Conservation (phyloP, 1,140 invertebrate species). For the Probaryconus sp. region DNA sequence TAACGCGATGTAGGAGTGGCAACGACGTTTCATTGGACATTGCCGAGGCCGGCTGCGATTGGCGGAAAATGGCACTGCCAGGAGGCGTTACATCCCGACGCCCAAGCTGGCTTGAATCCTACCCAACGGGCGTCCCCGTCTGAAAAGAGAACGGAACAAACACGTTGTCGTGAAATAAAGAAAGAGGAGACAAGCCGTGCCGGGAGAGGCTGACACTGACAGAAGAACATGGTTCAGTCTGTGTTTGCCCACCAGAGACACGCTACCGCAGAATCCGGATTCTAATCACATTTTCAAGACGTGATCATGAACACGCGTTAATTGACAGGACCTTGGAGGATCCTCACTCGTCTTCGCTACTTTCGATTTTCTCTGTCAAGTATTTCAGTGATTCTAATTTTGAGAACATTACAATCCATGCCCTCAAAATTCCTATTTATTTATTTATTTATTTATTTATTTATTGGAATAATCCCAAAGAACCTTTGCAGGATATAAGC, state of each 20-base stretch:
- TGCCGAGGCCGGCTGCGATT: slow-evolving; percentile 65
- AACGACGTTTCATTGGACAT: slow-evolving; percentile 72
- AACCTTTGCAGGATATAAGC: no score
- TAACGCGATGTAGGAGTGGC: slow-evolving; percentile 77
- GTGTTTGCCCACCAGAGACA: slow-evolving; percentile 77
- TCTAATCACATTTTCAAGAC: slow-evolving; percentile 38
- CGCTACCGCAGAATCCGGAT: slow-evolving; percentile 60
- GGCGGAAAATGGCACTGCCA: slow-evolving; percentile 70
- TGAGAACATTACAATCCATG: no score
- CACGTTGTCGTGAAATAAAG: slow-evolving; percentile 59
- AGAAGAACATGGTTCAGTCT: slow-evolving; percentile 73
- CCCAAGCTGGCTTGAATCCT: slow-evolving; percentile 38
- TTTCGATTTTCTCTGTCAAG: slow-evolving; percentile 4
- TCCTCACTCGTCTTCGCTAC: slow-evolving; percentile 43
- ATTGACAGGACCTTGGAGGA: slow-evolving; percentile 26
- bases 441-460: neutral
- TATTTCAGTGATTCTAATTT: slow-evolving; percentile 2
- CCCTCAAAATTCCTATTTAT: neutral
- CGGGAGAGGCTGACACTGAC: slow-evolving; percentile 72
- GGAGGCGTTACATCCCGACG: slow-evolving; percentile 69
- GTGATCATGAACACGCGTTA: slow-evolving; percentile 45
- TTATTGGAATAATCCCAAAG: no score
- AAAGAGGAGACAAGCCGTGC: slow-evolving; percentile 65
- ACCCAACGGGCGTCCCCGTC: slow-evolving; percentile 46
- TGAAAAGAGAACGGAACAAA: slow-evolving; percentile 58